phyloP scores from a whole-genome alignment of 1,140 invertebrate genomes.

The Sinella curviseta region DNA sequence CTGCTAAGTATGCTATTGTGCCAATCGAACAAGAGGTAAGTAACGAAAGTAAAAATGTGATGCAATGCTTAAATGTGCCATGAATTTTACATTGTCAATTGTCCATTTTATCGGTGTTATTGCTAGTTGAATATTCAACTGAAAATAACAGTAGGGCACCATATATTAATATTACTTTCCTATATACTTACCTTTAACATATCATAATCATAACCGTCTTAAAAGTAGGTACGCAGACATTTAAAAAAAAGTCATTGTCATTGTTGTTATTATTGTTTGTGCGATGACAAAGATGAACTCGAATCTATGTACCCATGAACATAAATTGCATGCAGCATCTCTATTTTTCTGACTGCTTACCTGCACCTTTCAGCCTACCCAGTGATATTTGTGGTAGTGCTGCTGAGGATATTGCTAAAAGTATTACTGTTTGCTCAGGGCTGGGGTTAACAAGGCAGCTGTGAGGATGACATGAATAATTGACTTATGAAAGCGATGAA shows the following conservation, averaged over 20 bases:
- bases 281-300: not conserved
- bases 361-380: not conserved
- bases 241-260: constrained; percentile 17
- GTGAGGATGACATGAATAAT: constrained; percentile 21
- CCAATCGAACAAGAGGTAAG: not conserved
- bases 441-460: constrained; percentile 16
- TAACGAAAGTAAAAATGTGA: not conserved
- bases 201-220: too few relatives aligned
- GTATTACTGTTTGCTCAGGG: not conserved
- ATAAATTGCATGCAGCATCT: not conserved
- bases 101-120: not conserved
- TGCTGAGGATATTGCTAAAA: not conserved
- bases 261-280: constrained; percentile 1
- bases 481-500: not conserved
- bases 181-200: too few relatives aligned
- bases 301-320: not conserved
- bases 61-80: not conserved
- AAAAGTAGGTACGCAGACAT: too few relatives aligned
- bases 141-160: too few relatives aligned
- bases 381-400: not conserved
- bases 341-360: not conserved
- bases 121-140: too few relatives aligned
- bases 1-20: not conserved
- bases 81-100: constrained; percentile 12
- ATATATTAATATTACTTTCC: too few relatives aligned